Evolutionary conservation across 2,797 vertebrate genomes (phyloP), one percentile per base, ranked within the genome.

Genomic region (Nyctalus aviator): DNA sequence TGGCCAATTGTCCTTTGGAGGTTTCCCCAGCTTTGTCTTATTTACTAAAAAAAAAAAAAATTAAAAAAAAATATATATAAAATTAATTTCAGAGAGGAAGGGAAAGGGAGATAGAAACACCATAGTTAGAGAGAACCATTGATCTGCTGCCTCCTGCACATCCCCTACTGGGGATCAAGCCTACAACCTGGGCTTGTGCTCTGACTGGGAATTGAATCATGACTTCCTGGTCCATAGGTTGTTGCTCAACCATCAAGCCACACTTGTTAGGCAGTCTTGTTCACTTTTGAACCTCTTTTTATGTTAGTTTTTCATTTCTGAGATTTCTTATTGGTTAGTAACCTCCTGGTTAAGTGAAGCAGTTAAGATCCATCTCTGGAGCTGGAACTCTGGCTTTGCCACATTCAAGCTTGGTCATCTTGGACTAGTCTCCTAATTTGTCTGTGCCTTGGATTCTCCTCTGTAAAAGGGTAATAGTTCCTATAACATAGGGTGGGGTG

Each of bases 231-330:
- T 35, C 7, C n/a, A 32, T 64, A 32, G 64, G 15, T 18, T 9
- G n/a, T 32, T 66, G n/a, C 64, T 66, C 64, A 68, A 35, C 32
- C 64, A 68, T 32, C 17, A 32, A 68, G 64, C 64, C 18, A 35
- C 18, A 64, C 64, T 4, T 18, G 15, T n/a, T 20, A 32, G n/a
- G 64, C 64, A 35, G 57, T 59, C 25, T 46, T 44, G 32, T 35
- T 87, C 68, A 55, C 44, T 17, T 85, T 50, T 68, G 55, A 89
- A 72, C 79, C 25, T 79, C 27, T 37, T 18, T 88, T 78, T 73
- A 53, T 55, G 8, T 71, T 53, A 23, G 46, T 25, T 82, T 86
- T 69, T 66, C 53, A n/a, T 66, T 32, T 66, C 64, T 66, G 32
- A 66, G 66, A 53, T 32, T 92, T 64, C 68, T 66, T 35, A 66